phyloP scores from a whole-genome alignment of 2,113 vertebrate genomes.

The Atherinomorus stipes region DNA sequence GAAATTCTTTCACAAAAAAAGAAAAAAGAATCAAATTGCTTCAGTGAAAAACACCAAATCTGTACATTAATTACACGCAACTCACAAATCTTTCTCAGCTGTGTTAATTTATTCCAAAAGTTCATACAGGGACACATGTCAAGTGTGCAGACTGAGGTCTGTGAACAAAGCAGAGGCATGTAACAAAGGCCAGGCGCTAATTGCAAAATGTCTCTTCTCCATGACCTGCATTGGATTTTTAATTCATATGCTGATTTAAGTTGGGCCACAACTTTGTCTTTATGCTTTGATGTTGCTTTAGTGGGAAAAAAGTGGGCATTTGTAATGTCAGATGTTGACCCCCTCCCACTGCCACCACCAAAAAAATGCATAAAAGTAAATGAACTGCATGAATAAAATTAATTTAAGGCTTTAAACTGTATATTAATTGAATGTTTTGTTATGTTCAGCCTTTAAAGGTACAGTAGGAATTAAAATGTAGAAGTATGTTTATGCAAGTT shows the following conservation, averaged over 20 bases:
- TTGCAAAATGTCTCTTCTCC: constrained; percentile 44
- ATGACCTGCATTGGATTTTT: constrained; percentile 26
- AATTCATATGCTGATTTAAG: constrained; percentile 26
- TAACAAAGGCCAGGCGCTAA: constrained; percentile 55
- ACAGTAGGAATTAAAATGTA: neutral
- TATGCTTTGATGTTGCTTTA: constrained; percentile 14
- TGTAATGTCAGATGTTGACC: neutral
- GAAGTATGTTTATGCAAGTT: neutral
- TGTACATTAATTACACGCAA: constrained; percentile 8
- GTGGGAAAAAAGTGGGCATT: neutral
- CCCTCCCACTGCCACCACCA: too few species aligned
- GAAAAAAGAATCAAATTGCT: constrained; percentile 24
- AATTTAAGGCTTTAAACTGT: neutral
- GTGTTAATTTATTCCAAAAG: constrained; percentile 63
- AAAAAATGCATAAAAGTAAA: constrained; percentile 3
- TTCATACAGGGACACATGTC: constrained; percentile 65
- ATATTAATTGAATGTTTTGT: neutral
- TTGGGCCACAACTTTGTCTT: constrained; percentile 11
- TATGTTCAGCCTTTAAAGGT: neutral
- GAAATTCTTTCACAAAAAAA: constrained; percentile 45
- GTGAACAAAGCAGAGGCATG: constrained; percentile 39
- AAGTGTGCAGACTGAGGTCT: constrained; percentile 43
- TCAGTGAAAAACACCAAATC: constrained; percentile 42
- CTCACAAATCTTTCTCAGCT: constrained; percentile 35
- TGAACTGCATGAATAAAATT: neutral